Evolutionary conservation across 1,140 invertebrate species (phyloP), one percentile per base, ranked within the genome.

Genomic region (Cydia pomonella): DNA sequence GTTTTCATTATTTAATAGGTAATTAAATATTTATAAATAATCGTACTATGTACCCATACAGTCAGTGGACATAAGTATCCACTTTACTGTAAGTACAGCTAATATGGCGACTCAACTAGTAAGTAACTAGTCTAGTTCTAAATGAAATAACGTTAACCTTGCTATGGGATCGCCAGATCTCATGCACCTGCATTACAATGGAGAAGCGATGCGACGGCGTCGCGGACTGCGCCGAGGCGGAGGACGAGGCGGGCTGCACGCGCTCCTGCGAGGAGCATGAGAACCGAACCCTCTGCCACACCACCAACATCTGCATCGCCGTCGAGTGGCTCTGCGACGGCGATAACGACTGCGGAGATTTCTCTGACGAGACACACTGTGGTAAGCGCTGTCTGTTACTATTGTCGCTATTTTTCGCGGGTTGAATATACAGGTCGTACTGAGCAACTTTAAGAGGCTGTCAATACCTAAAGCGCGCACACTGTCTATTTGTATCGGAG

Each of bases 311-410:
- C 44, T 98, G 97, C 88, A 97, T 98, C 75, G 94, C 94, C 16
- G 94, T 95, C 74, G 94, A 96, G 2, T 97, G 96, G 96, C 90
- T 96, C 1, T 98, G 97, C 88, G 97, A 93, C 71, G 95, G 95
- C 0, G 95, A 96, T 77, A 95, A 97, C 76, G 96, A 98, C 85
- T 98, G 97, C 80, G 96, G 95, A 0, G 97, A 98, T 89, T 96
- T 95, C 82, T 96, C 96, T 3, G 97, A 98, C 85, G 97, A 97
- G 88, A 96, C 96, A 6, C 95, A 95, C 80, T 97, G 96, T 82
- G 95, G 96, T 94, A 90, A 92, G 89, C 71, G 38, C 27, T 74
- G 12, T 73, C 77, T 16, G 18, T 73, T 25, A 29, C 62, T 9
- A 64, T 23, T 63, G 41, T 2, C 29, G 18, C 23, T 53, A 41